Conservation (phyloP, 2,888 invertebrate species). For the Ochropleura leucogaster region DNA sequence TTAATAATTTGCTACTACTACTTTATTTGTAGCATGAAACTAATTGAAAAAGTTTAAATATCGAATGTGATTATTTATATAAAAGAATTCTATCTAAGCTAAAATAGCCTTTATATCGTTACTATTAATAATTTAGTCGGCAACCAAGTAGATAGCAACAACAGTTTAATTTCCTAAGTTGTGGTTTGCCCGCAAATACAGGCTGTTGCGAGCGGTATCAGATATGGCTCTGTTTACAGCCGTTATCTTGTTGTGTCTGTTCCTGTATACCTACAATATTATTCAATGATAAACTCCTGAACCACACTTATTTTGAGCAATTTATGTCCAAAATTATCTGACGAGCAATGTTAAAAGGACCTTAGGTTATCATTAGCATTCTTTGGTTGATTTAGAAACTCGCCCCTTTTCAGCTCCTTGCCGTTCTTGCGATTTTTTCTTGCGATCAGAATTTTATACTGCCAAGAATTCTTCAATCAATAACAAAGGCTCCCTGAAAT, state of each 20-base stretch:
- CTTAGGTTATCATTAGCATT: slow-evolving; percentile 54
- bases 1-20: slow-evolving; percentile 27
- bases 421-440: slow-evolving; percentile 1
- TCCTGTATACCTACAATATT: slow-evolving; percentile 58
- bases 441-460: background rate
- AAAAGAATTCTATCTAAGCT: background rate
- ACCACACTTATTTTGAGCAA: slow-evolving; percentile 61
- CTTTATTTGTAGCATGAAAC: slow-evolving; percentile 6
- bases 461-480: background rate
- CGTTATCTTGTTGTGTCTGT: slow-evolving; percentile 68
- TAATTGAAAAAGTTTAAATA: slow-evolving; percentile 19
- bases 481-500: background rate
- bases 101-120: slow-evolving; percentile 8
- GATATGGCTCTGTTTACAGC: slow-evolving; percentile 66
- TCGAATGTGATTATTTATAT: background rate
- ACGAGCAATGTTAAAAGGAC: slow-evolving; percentile 39
- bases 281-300: slow-evolving; percentile 69
- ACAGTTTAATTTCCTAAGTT: slow-evolving; percentile 56
- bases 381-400: slow-evolving; percentile 27
- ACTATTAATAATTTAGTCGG: slow-evolving; percentile 30
- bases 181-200: slow-evolving; percentile 53
- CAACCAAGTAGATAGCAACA: slow-evolving; percentile 43
- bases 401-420: background rate
- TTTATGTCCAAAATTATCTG: slow-evolving; percentile 55
- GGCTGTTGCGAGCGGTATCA: slow-evolving; percentile 61